Evolutionary conservation across 2,797 vertebrate species (phyloP).

Genomic region (Propithecus perrieri): DNA sequence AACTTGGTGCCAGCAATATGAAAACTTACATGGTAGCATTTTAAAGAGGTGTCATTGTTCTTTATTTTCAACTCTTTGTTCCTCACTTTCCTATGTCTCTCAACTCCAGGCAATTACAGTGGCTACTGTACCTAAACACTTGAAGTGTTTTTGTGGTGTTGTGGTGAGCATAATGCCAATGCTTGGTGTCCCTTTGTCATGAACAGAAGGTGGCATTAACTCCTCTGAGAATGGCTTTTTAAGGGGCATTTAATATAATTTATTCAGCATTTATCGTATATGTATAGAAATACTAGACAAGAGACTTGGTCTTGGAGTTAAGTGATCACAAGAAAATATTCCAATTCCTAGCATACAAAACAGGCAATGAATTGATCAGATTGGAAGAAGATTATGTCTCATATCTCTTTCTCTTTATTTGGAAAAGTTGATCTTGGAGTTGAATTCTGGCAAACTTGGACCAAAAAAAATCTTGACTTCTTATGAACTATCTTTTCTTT

Average conservation of each 20-base stretch:
- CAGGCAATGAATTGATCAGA: not conserved
- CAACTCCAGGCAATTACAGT: not conserved
- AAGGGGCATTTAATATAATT: not conserved
- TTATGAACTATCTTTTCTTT: not conserved
- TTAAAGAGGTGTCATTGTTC: conserved; percentile 46
- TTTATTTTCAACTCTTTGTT: not conserved
- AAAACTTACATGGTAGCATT: not conserved
- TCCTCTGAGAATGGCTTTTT: conserved; percentile 29
- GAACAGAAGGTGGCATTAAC: not conserved
- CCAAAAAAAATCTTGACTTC: not conserved
- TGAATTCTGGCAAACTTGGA: not conserved
- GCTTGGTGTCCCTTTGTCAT: not conserved
- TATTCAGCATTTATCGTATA: not conserved
- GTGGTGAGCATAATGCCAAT: not conserved
- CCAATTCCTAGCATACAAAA: not conserved
- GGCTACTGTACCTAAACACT: not conserved
- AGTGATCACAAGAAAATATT: not conserved
- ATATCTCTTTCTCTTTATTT: not conserved
- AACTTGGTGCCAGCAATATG: conserved; percentile 63
- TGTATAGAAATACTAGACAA: not conserved
- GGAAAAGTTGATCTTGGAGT: conserved; percentile 16
- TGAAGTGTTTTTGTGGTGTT: not conserved
- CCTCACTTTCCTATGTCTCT: not conserved
- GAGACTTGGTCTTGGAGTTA: not conserved
- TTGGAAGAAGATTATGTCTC: not conserved